A percentile compares a stretch with the other conserved stretches of the same genome.
Evolutionary conservation across 2,888 invertebrate species (phyloP).

Genomic region (Leptopilina drosophilae): DNA sequence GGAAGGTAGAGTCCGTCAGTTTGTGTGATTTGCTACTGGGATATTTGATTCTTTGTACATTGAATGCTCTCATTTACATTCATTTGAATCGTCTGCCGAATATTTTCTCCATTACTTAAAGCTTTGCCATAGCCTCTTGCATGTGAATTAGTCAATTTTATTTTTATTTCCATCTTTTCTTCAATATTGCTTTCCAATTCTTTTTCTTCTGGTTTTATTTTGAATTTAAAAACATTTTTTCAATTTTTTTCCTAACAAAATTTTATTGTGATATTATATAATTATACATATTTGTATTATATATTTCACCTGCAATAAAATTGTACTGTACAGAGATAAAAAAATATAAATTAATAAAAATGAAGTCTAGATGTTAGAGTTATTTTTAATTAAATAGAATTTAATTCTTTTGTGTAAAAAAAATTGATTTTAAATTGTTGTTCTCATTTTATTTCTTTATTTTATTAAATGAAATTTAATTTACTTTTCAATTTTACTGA

Average conservation of each 20-base stretch:
- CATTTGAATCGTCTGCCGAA: slow-evolving; percentile 67
- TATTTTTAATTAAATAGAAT: no score
- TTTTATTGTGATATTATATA: no score
- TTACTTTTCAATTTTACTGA: neutral
- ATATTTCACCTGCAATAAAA: no score
- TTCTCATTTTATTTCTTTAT: no score
- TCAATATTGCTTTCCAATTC: neutral
- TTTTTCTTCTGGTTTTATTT: neutral
- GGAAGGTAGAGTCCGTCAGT: slow-evolving; percentile 87
- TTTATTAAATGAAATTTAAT: neutral
- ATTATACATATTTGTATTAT: no score
- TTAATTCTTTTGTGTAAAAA: no score
- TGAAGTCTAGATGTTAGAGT: no score
- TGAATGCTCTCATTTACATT: slow-evolving; percentile 73
- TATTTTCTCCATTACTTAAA: slow-evolving; percentile 57
- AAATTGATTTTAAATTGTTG: no score
- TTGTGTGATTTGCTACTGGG: slow-evolving; percentile 76
- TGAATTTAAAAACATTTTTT: neutral
- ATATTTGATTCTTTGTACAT: slow-evolving; percentile 74
- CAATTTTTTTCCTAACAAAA: neutral
- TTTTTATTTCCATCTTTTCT: neutral
- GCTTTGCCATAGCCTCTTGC: slow-evolving; percentile 25
- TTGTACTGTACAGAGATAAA: no score
- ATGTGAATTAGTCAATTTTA: neutral
- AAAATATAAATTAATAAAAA: no score